A percentile compares a stretch with the other conserved stretches of the same genome.
phyloP scores from a whole-genome alignment of 2,888 invertebrate species.

The Helleia helle region DNA sequence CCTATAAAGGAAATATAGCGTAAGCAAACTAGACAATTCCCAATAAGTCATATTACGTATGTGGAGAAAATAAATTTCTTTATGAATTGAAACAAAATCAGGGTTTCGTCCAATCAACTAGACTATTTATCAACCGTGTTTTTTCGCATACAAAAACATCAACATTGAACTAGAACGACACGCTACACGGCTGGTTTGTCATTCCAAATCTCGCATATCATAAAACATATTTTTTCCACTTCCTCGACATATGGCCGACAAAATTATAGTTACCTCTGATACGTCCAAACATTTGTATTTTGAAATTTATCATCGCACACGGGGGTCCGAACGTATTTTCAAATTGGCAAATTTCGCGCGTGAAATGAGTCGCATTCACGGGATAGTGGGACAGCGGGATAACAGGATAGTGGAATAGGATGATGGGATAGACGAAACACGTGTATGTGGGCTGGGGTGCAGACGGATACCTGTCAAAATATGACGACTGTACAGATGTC shows the following conservation, averaged over 20 bases:
- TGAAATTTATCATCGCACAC: conserved; percentile 73
- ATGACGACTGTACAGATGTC: conserved; percentile 71
- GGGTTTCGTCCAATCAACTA: conserved; percentile 31
- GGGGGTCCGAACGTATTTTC: conserved; percentile 38
- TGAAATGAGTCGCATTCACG: conserved; percentile 72
- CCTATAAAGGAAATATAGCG: no score
- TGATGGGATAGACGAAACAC: conserved; percentile 37
- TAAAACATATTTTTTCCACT: conserved; percentile 67
- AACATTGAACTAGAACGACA: conserved; percentile 35
- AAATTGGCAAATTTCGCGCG: conserved; percentile 68
- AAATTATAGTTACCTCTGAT: conserved; percentile 71
- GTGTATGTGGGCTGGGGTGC: conserved; percentile 67
- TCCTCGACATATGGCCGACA: conserved; percentile 71
- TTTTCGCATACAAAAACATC: conserved; percentile 36
- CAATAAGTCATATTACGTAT: no score
- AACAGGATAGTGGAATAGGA: conserved; percentile 55
- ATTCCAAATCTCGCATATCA: conserved; percentile 59
- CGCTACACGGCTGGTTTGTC: no score
- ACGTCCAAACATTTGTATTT: conserved; percentile 75
- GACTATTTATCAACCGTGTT: conserved; percentile 39
- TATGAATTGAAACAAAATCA: conserved; percentile 30
- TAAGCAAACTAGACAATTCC: no score
- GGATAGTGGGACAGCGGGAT: no score
- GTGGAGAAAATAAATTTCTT: conserved; percentile 5
- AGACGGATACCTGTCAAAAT: conserved; percentile 70